Base-by-base conservation (phyloP, 2,888 invertebrate genomes). In the Ichneumoninae sp. region DNA sequence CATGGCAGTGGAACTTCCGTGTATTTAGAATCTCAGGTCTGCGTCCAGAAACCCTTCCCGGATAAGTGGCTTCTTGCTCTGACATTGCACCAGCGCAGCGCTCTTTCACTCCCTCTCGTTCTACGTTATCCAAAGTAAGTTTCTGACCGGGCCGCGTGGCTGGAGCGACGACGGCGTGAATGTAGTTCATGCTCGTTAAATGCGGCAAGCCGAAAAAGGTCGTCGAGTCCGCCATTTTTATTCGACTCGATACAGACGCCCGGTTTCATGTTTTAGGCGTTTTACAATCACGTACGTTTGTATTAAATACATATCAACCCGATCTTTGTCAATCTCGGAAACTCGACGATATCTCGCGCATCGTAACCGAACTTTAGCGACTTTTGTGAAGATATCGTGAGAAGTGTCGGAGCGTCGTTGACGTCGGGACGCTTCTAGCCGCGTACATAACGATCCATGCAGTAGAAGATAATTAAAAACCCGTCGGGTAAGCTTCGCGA, bases 401-500 rank as follows among this genome's bases (percentile, higher is more conserved):
- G 30, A 68, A 75, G 30, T n/a, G 26, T 36, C 40, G 60, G 5
- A 54, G 36, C 52, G 52, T 66, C 78, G 65, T 26, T 81, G 73
- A 83, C 74, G 74, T 78, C 78, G 78, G 65, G 81, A 81, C 78
- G 81, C 84, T 65, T 81, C 63, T 16, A 47, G 19, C 26, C 33
- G 47, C 57, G 54, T 54, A 36, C 7, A 76, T 60, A 52, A 63
- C 33, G 57, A 65, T 65, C 50, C 22, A 30, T 26, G 50, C 19
- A 40, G 44, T 63, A 8, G 10, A 22, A 69, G 19, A 54, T 19
- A 19, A 13, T 44, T 40, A 1, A 50, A 83, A 60, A 22, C 44
- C 6, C 52, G 6, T 52, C n/a, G 6, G 16, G 22, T 19, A 30
- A 73, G 13, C 26, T 47, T 50, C 16, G 19, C 36, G n/a, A 26